Base-by-base conservation (phyloP, 2,113 vertebrate genomes). In the Candoia aspera region DNA sequence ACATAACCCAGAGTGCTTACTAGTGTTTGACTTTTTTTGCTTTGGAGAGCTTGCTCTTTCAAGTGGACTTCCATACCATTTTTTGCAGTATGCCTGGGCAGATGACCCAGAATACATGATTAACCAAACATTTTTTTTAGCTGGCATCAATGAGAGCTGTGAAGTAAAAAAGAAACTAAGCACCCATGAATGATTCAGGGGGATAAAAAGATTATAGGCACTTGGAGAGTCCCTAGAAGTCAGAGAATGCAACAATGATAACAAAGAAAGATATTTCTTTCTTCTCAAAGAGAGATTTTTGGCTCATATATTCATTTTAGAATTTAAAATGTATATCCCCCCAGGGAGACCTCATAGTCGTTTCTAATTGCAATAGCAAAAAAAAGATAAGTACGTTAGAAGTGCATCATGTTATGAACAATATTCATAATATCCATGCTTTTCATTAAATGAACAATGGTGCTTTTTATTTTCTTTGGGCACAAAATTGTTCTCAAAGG, bases 401-500 rank as follows among this genome's bases (percentile, higher is more conserved):
- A 19, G 15, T 10, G 37, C 53, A 90, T 86, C 15, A 24, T 49
- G 58, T 37, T 73, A 33, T 73, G 68, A 73, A n/a, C n/a, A 68
- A 68, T 49, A 49, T 68, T 87, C 15, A 37, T 87, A 57, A 33
- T 5, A 33, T 23, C 3, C n/a, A 87, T 87, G 54, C 17, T 88
- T 73, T 73, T 73, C 15, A 37, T 73, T 37, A 73, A 73, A 73
- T 19, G n/a, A 37, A 21, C 17, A 24, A 0, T 53, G 6, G 59
- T 90, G 26, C 3, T 29, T 68, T 86, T 42, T 60, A 60, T 60
- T n/a, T 88, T 89, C 91, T 79, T 85, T 84, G 33, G 89, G 89
- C 29, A 21, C 0, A 0, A 1, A 13, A 33, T 37, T 54, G 29
- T 88, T 6, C 58, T 24, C 8, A 53, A 84, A 21, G 24, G 21